Evolutionary conservation across 2,797 vertebrate species (phyloP).

Genomic region (Danio albolineatus): DNA sequence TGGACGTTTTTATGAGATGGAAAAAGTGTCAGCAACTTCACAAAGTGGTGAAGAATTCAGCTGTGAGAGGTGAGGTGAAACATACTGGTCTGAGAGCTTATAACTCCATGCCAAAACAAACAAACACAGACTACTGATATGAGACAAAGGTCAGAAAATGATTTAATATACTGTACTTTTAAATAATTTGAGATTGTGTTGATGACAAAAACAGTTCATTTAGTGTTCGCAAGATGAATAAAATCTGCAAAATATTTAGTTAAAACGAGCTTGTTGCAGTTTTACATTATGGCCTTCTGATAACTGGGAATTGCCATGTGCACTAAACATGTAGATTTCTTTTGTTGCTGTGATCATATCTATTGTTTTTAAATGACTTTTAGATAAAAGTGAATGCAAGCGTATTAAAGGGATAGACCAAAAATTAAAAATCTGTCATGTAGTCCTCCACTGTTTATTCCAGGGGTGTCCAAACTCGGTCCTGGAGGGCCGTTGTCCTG

Average conservation of each 20-base stretch:
- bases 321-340: too few relatives aligned
- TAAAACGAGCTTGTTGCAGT: not conserved
- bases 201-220: not conserved
- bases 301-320: too few relatives aligned
- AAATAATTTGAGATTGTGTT: not conserved
- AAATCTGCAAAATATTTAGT: not conserved
- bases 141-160: not conserved
- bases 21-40: slow-evolving; percentile 16
- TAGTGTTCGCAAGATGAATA: not conserved
- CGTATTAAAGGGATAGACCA: too few relatives aligned
- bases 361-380: too few relatives aligned
- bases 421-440: too few relatives aligned
- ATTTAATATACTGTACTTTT: not conserved
- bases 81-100: not conserved
- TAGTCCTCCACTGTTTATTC: too few relatives aligned
- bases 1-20: not conserved
- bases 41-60: slow-evolving; percentile 27
- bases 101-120: not conserved
- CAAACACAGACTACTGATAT: not conserved
- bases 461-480: too few relatives aligned
- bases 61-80: not conserved
- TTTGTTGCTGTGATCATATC: too few relatives aligned
- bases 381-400: too few relatives aligned
- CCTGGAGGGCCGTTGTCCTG: too few relatives aligned
- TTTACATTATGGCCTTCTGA: not conserved